Base-by-base conservation (phyloP, 2,113 vertebrate genomes). In the Tachycineta bicolor region DNA sequence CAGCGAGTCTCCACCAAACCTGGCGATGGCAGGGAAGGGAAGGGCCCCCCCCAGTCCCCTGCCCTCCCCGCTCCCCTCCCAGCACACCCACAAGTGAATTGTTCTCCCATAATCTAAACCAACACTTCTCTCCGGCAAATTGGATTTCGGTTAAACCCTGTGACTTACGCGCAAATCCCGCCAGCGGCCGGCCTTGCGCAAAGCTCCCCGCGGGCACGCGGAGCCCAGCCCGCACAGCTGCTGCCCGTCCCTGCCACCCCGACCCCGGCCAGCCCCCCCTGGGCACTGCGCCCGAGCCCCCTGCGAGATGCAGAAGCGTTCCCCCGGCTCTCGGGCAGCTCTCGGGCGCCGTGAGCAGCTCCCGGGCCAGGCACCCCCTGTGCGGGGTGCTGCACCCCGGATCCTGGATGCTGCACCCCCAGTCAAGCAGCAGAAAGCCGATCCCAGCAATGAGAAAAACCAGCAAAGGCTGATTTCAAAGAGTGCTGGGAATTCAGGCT, bases 51-150 rank as follows among this genome's bases (percentile, higher is more conserved):
- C n/a, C 67, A 37, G 16, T 23, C 50, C 58, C 43, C 7, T 15
- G 25, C 56, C 75, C 23, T 44, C 20, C 76, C 70, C 5, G 2
- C 62, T 68, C 81, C 81, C 81, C 77, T 58, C 73, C 67, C 80
- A 75, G 71, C 79, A 65, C 80, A 69, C 60, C 77, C 78, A 20
- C 77, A 70, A 95, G 81, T 71, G 95, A 96, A 95, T 93, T 94
- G 87, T 95, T 92, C 95, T 97, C 87, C 93, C 83, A 59, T 98
- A 96, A 97, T 97, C 83, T 89, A 97, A 97, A 97, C 95, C 97
- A 97, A 89, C 31, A 81, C 90, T 96, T 62, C 82, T 93, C 96
- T 67, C 47, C 44, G 64, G 97, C 96, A 95, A 93, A 90, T 58
- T 86, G 89, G 93, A 92, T 91, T 89, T 90, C 26, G 1, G 78